A percentile compares a stretch with the other conserved stretches of the same genome.
Conservation (phyloP, 1,140 invertebrate genomes). For the Cotesia glomerata region DNA sequence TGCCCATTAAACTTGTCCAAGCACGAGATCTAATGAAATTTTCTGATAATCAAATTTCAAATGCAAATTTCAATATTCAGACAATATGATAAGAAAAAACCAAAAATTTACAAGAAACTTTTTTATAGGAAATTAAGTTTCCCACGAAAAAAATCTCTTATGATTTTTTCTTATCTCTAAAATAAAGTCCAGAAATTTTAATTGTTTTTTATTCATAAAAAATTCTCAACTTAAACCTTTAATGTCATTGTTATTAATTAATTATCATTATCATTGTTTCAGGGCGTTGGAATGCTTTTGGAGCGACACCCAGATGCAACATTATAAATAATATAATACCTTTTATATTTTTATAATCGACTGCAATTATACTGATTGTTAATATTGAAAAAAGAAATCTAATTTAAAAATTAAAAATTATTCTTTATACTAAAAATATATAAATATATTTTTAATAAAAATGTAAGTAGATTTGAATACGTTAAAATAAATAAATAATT, state of each 20-base stretch:
- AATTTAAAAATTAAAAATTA: conserved; percentile 28
- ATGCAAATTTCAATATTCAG: too few relatives aligned
- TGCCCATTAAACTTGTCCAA: too few relatives aligned
- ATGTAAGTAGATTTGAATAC: not conserved
- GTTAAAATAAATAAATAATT: conserved; percentile 28
- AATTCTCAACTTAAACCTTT: too few relatives aligned
- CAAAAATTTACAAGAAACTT: too few relatives aligned
- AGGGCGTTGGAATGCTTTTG: conserved; percentile 95
- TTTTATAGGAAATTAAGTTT: too few relatives aligned
- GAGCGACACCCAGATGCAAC: conserved; percentile 89
- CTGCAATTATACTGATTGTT: not conserved
- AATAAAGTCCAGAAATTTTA: too few relatives aligned
- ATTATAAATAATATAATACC: conserved; percentile 45
- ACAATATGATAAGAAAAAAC: too few relatives aligned
- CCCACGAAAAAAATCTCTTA: too few relatives aligned
- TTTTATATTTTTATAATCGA: conserved; percentile 31
- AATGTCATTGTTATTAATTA: not conserved
- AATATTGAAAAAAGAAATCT: conserved; percentile 2
- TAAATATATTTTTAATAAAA: conserved; percentile 35
- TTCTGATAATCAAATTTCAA: too few relatives aligned
- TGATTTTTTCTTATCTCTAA: too few relatives aligned
- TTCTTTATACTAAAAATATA: conserved; percentile 31
- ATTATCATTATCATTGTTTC: conserved; percentile 56
- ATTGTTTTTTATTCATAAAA: too few relatives aligned
- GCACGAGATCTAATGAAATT: too few relatives aligned